These are phyloP conservation scores for Lipophrys pholis DNA, from an alignment of 2,113 vertebrate species.

Conservation along the genomic window DNA sequence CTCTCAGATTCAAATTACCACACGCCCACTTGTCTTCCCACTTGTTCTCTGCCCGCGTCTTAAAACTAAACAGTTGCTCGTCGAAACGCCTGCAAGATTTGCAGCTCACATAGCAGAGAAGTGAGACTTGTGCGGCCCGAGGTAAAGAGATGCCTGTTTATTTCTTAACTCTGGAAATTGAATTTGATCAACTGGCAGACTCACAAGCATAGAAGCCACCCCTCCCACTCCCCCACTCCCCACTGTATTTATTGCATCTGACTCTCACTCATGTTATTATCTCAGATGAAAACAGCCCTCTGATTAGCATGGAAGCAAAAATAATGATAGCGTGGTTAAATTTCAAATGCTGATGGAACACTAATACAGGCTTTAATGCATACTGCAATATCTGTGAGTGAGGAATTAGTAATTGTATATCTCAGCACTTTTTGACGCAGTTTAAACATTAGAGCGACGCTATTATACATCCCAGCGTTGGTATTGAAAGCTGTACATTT, in stretches of 20 bases:
- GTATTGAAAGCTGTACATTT: conserved; percentile 1
- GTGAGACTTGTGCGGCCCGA: conserved; percentile 37
- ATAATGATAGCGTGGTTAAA: conserved; percentile 28
- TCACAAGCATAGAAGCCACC: conserved; percentile 34
- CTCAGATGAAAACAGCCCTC: conserved; percentile 21
- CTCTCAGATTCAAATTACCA: conserved; percentile 49
- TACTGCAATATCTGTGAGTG: conserved; percentile 17
- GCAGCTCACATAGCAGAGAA: conserved; percentile 38
- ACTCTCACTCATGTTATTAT: conserved; percentile 41
- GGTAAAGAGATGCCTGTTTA: conserved; percentile 46
- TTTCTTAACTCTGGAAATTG: conserved; percentile 49
- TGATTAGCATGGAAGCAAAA: conserved; percentile 24
- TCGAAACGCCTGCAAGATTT: conserved; percentile 56
- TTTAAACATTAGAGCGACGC: conserved; percentile 12
- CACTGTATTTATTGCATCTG: conserved; percentile 30
- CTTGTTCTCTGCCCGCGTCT: conserved; percentile 41
- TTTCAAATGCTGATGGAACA: conserved; percentile 29
- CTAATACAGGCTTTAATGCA: conserved; percentile 20
- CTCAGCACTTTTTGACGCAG: background rate
- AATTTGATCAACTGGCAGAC: conserved; percentile 50
- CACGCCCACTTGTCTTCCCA: conserved; percentile 40
- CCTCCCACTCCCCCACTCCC: too few relatives aligned
- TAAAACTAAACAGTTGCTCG: conserved; percentile 47
- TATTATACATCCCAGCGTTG: conserved; percentile 2
- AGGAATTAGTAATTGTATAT: conserved; percentile 6